Percentiles rank a stretch among this genome's conserved stretches.
Evolutionary conservation across 2,888 invertebrate genomes (phyloP).

Genomic region (Callinectes sapidus): DNA sequence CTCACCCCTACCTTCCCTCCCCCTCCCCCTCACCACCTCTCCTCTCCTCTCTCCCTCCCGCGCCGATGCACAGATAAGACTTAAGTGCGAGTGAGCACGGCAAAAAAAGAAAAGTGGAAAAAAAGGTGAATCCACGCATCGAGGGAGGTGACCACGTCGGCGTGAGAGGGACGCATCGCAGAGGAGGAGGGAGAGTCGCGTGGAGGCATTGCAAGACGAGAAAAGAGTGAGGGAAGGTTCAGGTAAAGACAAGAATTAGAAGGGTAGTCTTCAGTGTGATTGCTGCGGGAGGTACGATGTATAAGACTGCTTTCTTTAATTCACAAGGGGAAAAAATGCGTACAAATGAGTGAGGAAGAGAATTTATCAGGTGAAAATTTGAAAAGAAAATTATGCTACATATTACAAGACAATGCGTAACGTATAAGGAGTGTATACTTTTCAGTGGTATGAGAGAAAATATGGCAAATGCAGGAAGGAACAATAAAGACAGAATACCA

Average conservation of each 20-base stretch:
- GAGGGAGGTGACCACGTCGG: slow-evolving; percentile 8
- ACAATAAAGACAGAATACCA: no score
- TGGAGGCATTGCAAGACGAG: neutral
- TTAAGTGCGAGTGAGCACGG: slow-evolving; percentile 16
- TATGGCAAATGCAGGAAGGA: neutral
- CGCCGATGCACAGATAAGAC: neutral
- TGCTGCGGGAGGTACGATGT: neutral
- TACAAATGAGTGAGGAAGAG: neutral
- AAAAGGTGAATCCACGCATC: neutral
- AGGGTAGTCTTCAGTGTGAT: neutral
- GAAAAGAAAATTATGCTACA: neutral
- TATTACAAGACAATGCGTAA: no score
- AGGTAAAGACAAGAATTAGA: neutral
- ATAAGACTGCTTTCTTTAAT: neutral
- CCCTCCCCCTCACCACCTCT: neutral
- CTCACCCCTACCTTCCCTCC: neutral
- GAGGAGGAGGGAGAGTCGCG: neutral
- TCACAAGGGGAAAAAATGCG: neutral
- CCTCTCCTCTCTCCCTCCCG: neutral
- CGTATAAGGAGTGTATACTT: no score
- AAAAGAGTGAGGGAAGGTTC: neutral
- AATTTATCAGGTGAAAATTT: neutral
- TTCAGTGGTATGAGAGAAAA: neutral
- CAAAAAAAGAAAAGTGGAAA: neutral
- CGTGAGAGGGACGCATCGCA: neutral